Base-by-base conservation (phyloP, 2,113 vertebrate species). In the Pomatorhinus ruficollis region DNA sequence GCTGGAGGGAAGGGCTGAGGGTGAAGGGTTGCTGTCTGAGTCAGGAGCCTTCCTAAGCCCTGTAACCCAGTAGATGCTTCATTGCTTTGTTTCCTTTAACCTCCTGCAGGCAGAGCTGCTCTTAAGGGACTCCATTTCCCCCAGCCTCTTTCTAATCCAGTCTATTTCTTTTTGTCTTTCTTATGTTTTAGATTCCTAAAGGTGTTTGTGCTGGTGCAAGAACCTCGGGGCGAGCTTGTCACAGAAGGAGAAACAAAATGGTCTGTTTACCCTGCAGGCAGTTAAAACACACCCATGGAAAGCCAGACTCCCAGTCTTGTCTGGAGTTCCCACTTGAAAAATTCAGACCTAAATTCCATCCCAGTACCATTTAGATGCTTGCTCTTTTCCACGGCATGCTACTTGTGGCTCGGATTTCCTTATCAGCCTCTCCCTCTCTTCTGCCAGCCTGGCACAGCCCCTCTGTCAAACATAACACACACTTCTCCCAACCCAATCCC, bases 151-250 rank as follows among this genome's bases (percentile, higher is more conserved):
- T 90, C 96, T 97, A 97, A 96, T 87, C 65, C 81, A 8, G 35
- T 68, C 57, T 89, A 85, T 96, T 76, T 95, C 71, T 97, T 91
- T 97, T 95, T 96, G 75, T 93, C 97, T 97, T 95, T 97, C 95
- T 98, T 98, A 95, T 98, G 97, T 99, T 98, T 92, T 99, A 99
- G 99, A 99, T 99, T 98, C 99, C 98, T 99, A 99, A 98, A 98
- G 98, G 98, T 96, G 97, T 96, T 96, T 98, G 97, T 97, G 96
- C 98, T 97, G 97, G 97, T 97, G 97, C 98, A 97, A 97, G 98
- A 98, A 97, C 97, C 97, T 97, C 98, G 97, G 97, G 98, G 98
- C 98, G 98, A 99, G 98, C 98, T 98, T 98, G 97, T 97, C 97
- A 94, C 97, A 89, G 97, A 96, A 98, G 98, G 97, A 98, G 98